Base-by-base conservation (phyloP, 1,140 invertebrate genomes). In the Euwallacea fornicatus region DNA sequence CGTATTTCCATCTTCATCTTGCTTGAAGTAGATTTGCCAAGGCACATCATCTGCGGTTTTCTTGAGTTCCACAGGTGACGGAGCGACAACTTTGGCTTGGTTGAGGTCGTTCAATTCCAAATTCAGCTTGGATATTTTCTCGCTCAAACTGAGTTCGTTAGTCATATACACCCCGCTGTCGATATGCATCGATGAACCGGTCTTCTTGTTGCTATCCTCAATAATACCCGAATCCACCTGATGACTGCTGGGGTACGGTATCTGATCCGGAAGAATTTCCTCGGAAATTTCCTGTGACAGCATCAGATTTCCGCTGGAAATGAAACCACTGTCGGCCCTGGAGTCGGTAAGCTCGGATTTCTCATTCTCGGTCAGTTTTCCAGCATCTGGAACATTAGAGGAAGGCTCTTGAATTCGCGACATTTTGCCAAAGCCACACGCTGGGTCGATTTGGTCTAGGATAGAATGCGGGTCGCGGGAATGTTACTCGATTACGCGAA, bases 1-100 rank as follows among this genome's bases (percentile, higher is more conserved):
- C 88, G 89, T 91, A 78, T 91, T 89, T 54, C 90, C 90, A 73
- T 90, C 88, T 66, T 89, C 86, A 76, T 90, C 88, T 74, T 88
- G 87, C 69, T 84, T 80, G 76, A 86, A 89, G 68, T 86, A 88
- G 72, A 85, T 78, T 80, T 87, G 81, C 84, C 86, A 87, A 43
- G 83, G 77, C 42, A 78, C 72, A 50, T 71, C 73, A 50, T 77
- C 74, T 54, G 67, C 43, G 55, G 41, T 66, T 43, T 61, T 70
- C 60, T 68, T 46, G 46, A 63, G 70, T 47, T 74, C 75, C 69
- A 76, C 72, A 75, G 68, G 71, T 67, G 75, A 65, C 74, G 73
- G 63, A 9, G 76, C 74, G 16, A 54, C 6, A 62, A 73, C 13
- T 59, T 73, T 73, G 4, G 70, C 69, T 61, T 56, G 53, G 16